phyloP scores from a whole-genome alignment of 2,113 vertebrate genomes.

The Eubucco bourcierii region DNA sequence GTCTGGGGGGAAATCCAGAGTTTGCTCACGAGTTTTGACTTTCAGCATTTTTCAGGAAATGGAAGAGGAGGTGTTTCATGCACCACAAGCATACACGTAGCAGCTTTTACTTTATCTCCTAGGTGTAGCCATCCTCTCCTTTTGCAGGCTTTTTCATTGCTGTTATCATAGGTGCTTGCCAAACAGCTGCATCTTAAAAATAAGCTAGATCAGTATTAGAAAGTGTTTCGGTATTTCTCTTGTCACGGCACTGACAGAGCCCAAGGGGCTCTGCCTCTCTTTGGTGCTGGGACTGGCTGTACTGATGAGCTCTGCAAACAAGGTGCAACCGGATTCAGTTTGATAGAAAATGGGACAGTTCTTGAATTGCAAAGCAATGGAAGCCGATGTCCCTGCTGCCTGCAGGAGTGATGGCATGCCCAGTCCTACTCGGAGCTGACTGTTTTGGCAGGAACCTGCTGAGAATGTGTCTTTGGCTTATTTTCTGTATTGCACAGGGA shows the following conservation, averaged over 20 bases:
- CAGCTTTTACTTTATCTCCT: not conserved
- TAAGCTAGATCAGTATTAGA: not conserved
- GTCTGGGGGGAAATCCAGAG: not conserved
- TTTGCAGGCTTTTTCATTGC: not conserved
- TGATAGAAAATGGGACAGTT: not conserved
- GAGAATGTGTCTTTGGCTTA: not conserved
- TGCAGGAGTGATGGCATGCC: not conserved
- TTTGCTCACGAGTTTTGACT: not conserved
- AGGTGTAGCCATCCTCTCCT: not conserved
- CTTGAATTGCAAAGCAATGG: not conserved
- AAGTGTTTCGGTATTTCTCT: not conserved
- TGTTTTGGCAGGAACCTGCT: not conserved
- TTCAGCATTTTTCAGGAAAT: not conserved
- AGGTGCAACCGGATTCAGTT: not conserved
- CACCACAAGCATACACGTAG: rapidly evolving
- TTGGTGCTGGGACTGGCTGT: not conserved
- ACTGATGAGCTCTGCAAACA: not conserved
- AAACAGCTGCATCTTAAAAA: not conserved
- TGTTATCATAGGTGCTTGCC: not conserved
- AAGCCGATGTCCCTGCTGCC: not conserved
- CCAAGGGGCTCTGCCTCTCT: not conserved
- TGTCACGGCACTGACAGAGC: rapidly evolving
- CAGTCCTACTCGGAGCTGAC: not conserved
- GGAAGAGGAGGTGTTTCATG: not conserved
- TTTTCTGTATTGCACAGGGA: not conserved